Base-by-base conservation (phyloP, 2,888 invertebrate genomes). In the Dryobotodes eremita region DNA sequence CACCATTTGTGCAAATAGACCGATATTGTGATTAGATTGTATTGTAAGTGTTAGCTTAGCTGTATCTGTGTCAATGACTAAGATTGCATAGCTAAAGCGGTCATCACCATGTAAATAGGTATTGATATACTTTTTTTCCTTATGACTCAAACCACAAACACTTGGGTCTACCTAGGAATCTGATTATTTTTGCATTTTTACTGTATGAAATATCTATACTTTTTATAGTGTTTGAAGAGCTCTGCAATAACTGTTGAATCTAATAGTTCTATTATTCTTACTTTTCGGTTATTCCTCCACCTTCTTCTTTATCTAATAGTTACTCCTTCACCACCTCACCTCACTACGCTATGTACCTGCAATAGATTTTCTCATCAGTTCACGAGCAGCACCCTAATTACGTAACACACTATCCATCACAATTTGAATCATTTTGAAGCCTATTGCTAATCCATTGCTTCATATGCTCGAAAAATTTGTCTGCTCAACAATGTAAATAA, bases 1-100 rank as follows among this genome's bases (percentile, higher is more conserved):
- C 31, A 13, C 31, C 20, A 31, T 81, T 81, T 26, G 46, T 42
- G 55, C 48, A 81, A 81, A 81, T 61, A 81, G 11, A 50, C 26
- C 15, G 31, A 42, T 71, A 75, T 59, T 36, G 13, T 81, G 59
- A 74, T 85, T 64, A 77, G 62, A 81, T 81, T 73, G 73, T 64
- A 53, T 74, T 55, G 73, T 61, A 55, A 64, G 69, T 75, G 75
- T 82, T 77, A 55, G 4, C 62, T 70, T 65, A 59, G 26, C 57
- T 50, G 62, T 86, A 72, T 72, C 77, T 66, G 68, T 85, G 86
- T 86, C 83, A 77, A 68, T 80, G 83, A 75, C 79, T 75, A 86
- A 59, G 71, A 76, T 70, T 71, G 83, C 83, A 70, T 69, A 69
- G 68, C 75, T 66, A 17, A 55, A 64, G 66, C 59, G 23, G 50